Base-by-base conservation (phyloP, 2,797 vertebrate species). In the Arremon aurantiirostris region DNA sequence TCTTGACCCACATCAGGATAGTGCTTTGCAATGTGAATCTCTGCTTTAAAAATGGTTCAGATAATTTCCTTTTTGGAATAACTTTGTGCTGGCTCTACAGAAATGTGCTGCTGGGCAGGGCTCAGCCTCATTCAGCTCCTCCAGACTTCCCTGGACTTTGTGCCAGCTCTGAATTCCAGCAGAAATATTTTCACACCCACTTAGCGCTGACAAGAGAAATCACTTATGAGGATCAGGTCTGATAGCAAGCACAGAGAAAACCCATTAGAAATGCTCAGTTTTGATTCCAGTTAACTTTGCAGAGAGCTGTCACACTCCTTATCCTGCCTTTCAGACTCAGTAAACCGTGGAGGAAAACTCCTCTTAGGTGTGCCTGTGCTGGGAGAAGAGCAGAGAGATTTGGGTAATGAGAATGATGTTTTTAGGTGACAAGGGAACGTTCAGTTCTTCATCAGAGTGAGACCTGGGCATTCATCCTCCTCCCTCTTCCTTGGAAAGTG, bases 231-330 rank as follows among this genome's bases (percentile, higher is more conserved):
- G 32, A 91, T 78, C 44, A 41, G 69, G 37, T 28, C 82, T 85
- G 76, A 85, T 47, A 57, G 55, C 15, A 57, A 86, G 76, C 73
- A 78, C 39, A 63, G 66, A 56, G 55, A 71, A 93, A 94, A 85
- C 9, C 46, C 61, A 60, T 70, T 75, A 80, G 85, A 57, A 91
- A 64, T 39, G 65, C 32, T 85, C 41, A 14, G 50, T 5, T 86
- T 82, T 88, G 68, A 88, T 32, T 86, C 60, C 44, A 0, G 2
- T 41, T 70, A 70, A 80, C n/a, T 94, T 69, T 63, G 47, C 44
- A 85, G 52, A 66, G 78, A 72, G 68, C 32, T 91, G 64, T 34
- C 78, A 69, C 50, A 37, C 32, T 59, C 42, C 42, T 84, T 32
- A 68, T 13, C 59, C 68, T 39, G 32, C 35, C 71, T 89, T 94